A percentile compares a stretch with the other conserved stretches of the same genome.
phyloP scores from a whole-genome alignment of 2,113 vertebrate genomes.

The Boulengeromyrus knoepffleri region DNA sequence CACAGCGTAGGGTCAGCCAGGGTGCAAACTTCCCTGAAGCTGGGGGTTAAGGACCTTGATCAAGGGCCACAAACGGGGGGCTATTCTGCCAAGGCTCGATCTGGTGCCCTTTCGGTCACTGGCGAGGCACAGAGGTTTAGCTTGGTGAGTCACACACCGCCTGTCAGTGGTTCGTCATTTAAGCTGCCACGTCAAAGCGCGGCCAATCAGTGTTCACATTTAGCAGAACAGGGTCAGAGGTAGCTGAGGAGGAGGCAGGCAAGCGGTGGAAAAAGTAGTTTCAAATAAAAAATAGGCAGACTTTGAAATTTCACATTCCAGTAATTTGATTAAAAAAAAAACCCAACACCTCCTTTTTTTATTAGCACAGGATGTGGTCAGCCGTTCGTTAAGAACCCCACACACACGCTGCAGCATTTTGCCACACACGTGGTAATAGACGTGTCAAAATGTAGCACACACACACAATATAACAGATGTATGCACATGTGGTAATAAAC shows the following conservation, averaged over 20 bases:
- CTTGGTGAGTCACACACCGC: background rate
- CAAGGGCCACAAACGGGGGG: background rate
- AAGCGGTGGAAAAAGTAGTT: background rate
- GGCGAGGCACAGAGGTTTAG: background rate
- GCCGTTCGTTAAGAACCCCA: slow-evolving; percentile 13
- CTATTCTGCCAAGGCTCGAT: background rate
- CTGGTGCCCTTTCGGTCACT: background rate
- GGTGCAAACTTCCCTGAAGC: background rate
- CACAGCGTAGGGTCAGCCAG: background rate
- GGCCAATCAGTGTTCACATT: background rate
- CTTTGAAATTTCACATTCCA: slow-evolving; percentile 23
- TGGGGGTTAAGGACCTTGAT: background rate
- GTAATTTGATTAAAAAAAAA: slow-evolving; percentile 20
- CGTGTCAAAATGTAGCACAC: background rate
- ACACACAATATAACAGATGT: background rate
- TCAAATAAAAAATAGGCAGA: background rate
- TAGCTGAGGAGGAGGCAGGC: background rate
- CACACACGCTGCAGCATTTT: background rate
- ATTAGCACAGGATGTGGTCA: slow-evolving; percentile 32
- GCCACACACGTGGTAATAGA: background rate
- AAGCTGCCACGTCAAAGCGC: background rate
- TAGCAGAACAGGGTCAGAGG: background rate
- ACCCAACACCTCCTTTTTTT: slow-evolving; percentile 14
- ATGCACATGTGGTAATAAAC: background rate
- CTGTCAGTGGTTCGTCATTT: background rate